Evolutionary conservation across 2,113 vertebrate species (phyloP), one percentile per base, ranked within the genome.

Genomic region (Dryoscopus gambensis): DNA sequence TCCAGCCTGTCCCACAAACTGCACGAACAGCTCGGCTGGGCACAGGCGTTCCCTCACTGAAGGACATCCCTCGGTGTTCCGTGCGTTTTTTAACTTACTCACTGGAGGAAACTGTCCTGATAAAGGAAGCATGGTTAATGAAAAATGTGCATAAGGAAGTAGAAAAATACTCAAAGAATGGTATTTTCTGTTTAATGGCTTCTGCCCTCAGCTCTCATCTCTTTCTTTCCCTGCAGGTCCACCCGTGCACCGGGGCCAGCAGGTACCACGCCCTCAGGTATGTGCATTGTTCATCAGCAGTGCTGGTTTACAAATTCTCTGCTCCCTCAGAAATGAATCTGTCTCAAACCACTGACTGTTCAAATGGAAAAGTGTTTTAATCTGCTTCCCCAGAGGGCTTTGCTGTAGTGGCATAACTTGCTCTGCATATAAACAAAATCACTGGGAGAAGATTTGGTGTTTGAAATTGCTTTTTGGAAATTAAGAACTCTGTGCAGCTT

Each of bases 341-440:
- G 79, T 42, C 62, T 73, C 67, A 23, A 52, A 30, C 17, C 86
- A 30, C 16, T n/a, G 82, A 13, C 53, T 62, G 75, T 30, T 93
- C 44, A 35, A 7, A 60, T 15, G 75, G 76, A 59, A 92, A 92
- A 65, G 13, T 27, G 30, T 0, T 69, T 60, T 49, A 7, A 80
- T 64, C 52, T 77, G 40, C 60, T 24, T 88, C 76, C 83, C 94
- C 68, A 37, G 21, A 74, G 76, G 83, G 75, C 85, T 80, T 10
- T 74, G 70, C 79, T 92, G 85, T 78, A 62, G 9, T 18, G 53
- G 15, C 28, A 1, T 0, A 42, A 15, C 83, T 53, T 56, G 79
- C 79, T 84, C 76, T 88, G 90, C 75, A 67, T 65, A 73, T 23
- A 77, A 90, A 91, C 67, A 90, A 83, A 93, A 69, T 59, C 47